Evolutionary conservation across 1,140 invertebrate species (phyloP), one percentile per base, ranked within the genome.

Genomic region (Ooceraea biroi): DNA sequence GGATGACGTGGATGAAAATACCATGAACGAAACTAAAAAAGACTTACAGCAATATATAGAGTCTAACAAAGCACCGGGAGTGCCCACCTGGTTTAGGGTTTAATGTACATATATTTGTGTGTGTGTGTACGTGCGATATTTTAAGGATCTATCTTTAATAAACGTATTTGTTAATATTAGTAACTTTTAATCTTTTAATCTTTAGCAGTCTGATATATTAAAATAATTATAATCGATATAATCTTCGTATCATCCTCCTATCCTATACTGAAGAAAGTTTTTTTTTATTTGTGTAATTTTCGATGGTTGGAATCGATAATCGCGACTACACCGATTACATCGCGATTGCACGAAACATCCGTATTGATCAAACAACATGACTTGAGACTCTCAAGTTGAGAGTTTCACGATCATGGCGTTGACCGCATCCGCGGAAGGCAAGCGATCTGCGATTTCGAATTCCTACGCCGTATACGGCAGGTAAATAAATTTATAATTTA

Each of bases 31-130:
- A 25, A 85, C 93, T 17, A 95, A 96, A 86, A 88, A 94, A 10
- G 92, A 90, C 2, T 95, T 94, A 50, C 90, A 95, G 65, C 89
- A 94, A 3, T 95, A 93, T 83, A 57, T 95, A 50, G 91, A 95
- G 2, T 91, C 92, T 55, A 95, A 95, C 65, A 95, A 95, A 91
- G 89, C 94, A 73, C 95, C 94, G 12, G 95, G 94, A 85, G 82
- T 96, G 88, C 96, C 97, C 89, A 92, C 95, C 91, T 96, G 96
- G 96, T 95, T 95, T 91, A 46, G 44, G 19, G 48, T 60, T 0
- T 85, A 80, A 5, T 36, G 0, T 69, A n/a, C 11, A 76, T 41
- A 30, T 74, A 78, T 12, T 48, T 27, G 60, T 55, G 0, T 4
- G n/a, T n/a, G n/a, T n/a, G n/a, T n/a, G n/a, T n/a, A n/a, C n/a